These are phyloP conservation scores for Gopherus evgoodei DNA, from an alignment of 2,113 vertebrate species.

Conservation along the genomic window DNA sequence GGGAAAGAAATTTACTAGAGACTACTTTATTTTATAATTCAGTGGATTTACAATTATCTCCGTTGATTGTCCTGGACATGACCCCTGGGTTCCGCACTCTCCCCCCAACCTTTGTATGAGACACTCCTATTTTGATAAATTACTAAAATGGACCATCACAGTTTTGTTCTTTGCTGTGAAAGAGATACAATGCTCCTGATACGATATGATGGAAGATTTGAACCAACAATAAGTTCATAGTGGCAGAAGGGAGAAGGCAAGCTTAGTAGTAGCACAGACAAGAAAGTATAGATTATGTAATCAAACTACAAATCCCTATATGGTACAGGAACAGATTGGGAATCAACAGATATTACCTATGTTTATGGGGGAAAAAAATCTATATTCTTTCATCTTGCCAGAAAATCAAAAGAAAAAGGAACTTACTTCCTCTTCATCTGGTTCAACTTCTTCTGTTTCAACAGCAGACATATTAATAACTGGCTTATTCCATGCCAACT, in stretches of 20 bases:
- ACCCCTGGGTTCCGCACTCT: neutral
- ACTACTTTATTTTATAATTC: neutral
- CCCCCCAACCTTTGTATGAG: neutral
- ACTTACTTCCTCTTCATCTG: slow-evolving; percentile 95
- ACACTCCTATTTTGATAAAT: neutral
- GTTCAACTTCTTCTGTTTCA: slow-evolving; percentile 90
- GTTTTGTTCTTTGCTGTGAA: neutral
- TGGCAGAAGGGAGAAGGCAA: neutral
- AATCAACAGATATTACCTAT: neutral
- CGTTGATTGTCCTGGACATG: neutral
- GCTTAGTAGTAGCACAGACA: neutral
- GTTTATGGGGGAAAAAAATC: neutral
- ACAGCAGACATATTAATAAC: slow-evolving; percentile 76
- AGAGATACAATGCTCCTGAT: neutral
- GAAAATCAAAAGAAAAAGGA: neutral
- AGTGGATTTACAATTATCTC: neutral
- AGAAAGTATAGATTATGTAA: neutral
- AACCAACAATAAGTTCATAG: neutral
- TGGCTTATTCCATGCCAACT: slow-evolving; percentile 95
- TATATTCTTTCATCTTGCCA: neutral
- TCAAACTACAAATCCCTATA: neutral
- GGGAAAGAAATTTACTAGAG: neutral
- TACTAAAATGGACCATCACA: neutral
- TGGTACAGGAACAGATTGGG: neutral
- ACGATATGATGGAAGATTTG: neutral